Conservation (phyloP, 1,140 invertebrate genomes). For the Panonychus citri region DNA sequence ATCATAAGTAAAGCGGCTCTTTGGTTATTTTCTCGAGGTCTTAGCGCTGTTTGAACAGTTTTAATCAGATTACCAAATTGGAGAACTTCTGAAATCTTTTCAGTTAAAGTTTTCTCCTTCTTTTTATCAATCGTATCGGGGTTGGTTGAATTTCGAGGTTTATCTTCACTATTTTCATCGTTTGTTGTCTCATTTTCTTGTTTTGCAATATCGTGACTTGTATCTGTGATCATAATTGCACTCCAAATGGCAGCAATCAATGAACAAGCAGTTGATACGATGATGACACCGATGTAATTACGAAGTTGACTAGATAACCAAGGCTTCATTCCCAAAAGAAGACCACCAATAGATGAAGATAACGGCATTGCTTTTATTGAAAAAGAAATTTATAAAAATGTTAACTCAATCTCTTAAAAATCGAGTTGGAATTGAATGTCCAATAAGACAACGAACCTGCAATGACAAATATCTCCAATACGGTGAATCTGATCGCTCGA, state of each 20-base stretch:
- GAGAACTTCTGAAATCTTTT: not conserved
- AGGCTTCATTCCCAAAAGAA: not conserved
- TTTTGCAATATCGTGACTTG: not conserved
- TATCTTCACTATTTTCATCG: not conserved
- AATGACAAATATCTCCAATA: constrained; percentile 4
- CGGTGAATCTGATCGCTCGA: constrained; percentile 2
- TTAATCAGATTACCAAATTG: not conserved
- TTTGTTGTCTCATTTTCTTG: not conserved
- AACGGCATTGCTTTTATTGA: not conserved
- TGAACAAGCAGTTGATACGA: not conserved
- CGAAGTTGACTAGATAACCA: not conserved
- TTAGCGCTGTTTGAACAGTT: not conserved
- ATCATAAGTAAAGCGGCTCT: not conserved
- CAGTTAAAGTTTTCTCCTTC: not conserved
- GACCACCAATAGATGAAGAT: not conserved
- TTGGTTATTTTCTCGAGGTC: not conserved
- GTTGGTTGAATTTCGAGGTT: not conserved
- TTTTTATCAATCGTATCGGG: not conserved
- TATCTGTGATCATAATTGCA: not conserved
- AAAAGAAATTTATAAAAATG: not conserved
- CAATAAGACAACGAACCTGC: too few relatives aligned
- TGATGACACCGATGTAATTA: not conserved
- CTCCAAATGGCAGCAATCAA: not conserved
- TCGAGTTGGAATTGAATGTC: not conserved
- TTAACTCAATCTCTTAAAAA: not conserved